Percentiles rank a stretch among this genome's conserved stretches.
phyloP scores from a whole-genome alignment of 2,113 vertebrate genomes.

The Etheostoma cragini region DNA sequence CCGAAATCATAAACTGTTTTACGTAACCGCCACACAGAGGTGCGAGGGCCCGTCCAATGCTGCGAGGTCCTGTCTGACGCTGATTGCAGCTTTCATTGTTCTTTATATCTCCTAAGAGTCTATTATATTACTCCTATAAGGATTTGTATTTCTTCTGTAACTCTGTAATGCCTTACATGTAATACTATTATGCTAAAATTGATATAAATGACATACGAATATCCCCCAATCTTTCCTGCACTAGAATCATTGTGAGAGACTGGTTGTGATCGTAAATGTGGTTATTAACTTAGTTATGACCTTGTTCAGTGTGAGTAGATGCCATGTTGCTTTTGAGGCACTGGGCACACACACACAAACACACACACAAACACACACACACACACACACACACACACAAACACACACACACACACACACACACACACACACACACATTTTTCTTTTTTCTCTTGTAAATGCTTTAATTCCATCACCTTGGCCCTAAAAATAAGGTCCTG shows the following conservation, averaged over 20 bases:
- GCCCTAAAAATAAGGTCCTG: background rate
- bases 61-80: too few species aligned
- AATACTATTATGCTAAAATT: background rate
- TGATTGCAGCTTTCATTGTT: background rate
- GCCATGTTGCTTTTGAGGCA: background rate
- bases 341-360: background rate
- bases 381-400: background rate
- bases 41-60: too few species aligned
- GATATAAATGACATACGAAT: background rate
- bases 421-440: background rate
- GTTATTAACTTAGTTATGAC: background rate
- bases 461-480: background rate
- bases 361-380: background rate
- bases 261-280: constrained; percentile 3
- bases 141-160: constrained; percentile 3
- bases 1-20: too few species aligned
- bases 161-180: background rate
- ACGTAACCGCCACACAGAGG: too few species aligned
- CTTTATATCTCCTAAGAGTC: background rate
- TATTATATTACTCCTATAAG: background rate
- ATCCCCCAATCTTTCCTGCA: background rate
- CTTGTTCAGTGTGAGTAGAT: constrained; percentile 12
- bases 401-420: background rate
- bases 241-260: background rate
- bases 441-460: background rate